A percentile compares a stretch with the other conserved stretches of the same genome.
phyloP scores from a whole-genome alignment of 2,888 invertebrate species.

The Athetis lepigone region DNA sequence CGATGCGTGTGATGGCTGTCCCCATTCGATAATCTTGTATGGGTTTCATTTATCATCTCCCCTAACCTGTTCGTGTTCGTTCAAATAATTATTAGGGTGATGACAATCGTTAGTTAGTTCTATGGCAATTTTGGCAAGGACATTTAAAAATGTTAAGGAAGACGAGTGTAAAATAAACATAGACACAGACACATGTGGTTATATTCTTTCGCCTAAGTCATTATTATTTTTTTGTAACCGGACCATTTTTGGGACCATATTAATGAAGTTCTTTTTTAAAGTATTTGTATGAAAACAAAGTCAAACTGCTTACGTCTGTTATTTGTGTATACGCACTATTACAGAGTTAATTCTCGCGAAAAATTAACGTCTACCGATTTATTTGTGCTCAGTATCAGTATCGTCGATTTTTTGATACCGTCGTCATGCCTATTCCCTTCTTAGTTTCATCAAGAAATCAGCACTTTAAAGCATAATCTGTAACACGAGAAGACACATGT shows the following conservation, averaged over 20 bases:
- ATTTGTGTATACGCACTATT: too few species aligned
- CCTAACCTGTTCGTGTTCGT: constrained; percentile 52
- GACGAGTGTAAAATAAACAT: not conserved
- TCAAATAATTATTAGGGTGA: constrained; percentile 23
- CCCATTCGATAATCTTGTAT: constrained; percentile 57
- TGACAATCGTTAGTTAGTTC: constrained; percentile 16
- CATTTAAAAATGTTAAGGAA: constrained; percentile 1
- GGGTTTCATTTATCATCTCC: constrained; percentile 53
- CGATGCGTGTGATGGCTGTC: constrained; percentile 65
- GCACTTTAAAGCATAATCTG: constrained; percentile 1
- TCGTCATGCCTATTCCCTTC: too few species aligned
- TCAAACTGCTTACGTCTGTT: too few species aligned
- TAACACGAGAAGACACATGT: constrained; percentile 29
- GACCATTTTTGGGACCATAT: too few species aligned
- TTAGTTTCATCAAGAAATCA: not conserved
- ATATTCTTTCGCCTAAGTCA: not conserved
- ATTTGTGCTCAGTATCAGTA: too few species aligned
- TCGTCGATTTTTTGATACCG: too few species aligned
- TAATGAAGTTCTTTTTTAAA: too few species aligned
- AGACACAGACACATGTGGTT: not conserved
- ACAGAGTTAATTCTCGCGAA: too few species aligned
- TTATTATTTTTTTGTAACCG: not conserved
- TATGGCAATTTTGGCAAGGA: not conserved
- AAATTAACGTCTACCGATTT: too few species aligned
- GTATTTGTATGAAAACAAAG: too few species aligned